A percentile compares a stretch with the other conserved stretches of the same genome.
These are phyloP conservation scores for Thymelicus lineola DNA, from an alignment of 2,888 invertebrate species.

Conservation along the genomic window DNA sequence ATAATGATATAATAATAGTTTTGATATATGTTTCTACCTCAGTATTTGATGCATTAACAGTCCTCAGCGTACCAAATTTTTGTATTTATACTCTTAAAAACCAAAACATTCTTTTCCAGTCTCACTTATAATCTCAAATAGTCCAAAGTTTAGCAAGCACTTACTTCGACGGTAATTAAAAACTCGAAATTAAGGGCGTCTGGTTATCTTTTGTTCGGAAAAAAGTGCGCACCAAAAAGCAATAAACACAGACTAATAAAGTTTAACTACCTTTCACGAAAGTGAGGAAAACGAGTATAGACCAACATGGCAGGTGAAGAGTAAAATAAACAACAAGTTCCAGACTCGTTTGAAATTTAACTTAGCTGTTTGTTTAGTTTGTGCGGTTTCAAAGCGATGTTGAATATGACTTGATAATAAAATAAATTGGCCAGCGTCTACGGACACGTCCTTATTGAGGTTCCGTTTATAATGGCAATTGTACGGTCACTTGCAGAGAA, in stretches of 20 bases:
- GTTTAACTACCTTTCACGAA: slow-evolving; percentile 31
- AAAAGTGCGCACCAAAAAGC: slow-evolving; percentile 19
- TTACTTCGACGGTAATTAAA: slow-evolving; percentile 16
- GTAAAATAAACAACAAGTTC: slow-evolving; percentile 44
- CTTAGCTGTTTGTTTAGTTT: slow-evolving; percentile 38
- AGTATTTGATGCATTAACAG: too few species aligned
- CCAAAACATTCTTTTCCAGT: not conserved
- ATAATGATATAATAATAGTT: too few species aligned
- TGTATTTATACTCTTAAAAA: slow-evolving; percentile 38
- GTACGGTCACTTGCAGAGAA: too few species aligned
- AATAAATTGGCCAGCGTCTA: slow-evolving; percentile 28
- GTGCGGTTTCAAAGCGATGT: slow-evolving; percentile 38
- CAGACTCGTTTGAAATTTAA: slow-evolving; percentile 43
- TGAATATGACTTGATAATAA: slow-evolving; percentile 33
- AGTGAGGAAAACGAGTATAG: slow-evolving; percentile 36
- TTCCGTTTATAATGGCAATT: slow-evolving; percentile 21
- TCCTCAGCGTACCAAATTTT: too few species aligned
- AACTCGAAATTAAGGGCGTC: slow-evolving; percentile 8
- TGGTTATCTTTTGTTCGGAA: slow-evolving; percentile 10
- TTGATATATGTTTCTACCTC: too few species aligned
- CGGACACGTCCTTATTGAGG: not conserved
- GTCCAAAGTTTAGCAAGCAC: not conserved
- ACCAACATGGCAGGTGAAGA: slow-evolving; percentile 44
- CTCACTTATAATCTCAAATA: not conserved
- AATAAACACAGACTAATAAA: slow-evolving; percentile 26